Percentiles rank a stretch among this genome's conserved stretches.
These are phyloP conservation scores for Geodia barretti DNA, from an alignment of 37 sponge, comb jelly and placozoan genomes.

Conservation along the genomic window DNA sequence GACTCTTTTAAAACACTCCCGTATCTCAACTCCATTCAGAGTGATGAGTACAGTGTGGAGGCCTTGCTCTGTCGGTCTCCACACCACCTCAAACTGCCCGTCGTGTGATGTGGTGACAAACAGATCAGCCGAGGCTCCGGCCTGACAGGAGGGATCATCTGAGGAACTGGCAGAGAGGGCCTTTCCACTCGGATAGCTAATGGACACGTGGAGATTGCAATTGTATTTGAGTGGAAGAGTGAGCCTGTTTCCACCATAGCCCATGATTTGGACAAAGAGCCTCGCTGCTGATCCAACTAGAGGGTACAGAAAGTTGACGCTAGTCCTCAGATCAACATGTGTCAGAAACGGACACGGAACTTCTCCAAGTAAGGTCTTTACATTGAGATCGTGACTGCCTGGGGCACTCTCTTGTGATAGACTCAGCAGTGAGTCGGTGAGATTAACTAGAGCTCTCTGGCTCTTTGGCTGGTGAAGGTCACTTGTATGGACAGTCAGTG, in stretches of 20 bases:
- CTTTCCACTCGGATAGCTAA: conserved; percentile 1
- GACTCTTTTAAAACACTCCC: not conserved
- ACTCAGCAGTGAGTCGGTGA: not conserved
- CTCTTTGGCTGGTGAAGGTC: not conserved
- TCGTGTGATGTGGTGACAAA: not conserved
- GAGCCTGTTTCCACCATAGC: conserved; percentile 1
- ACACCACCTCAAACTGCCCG: conserved; percentile 31
- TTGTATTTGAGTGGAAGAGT: not conserved
- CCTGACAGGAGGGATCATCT: not conserved
- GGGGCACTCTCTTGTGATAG: no score
- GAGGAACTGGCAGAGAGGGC: not conserved
- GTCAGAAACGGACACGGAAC: conserved; percentile 22
- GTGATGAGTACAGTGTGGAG: conserved; percentile 18
- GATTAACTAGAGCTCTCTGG: not conserved
- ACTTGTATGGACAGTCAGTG: conserved; percentile 1
- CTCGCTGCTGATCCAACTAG: not conserved
- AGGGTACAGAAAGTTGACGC: conserved; percentile 24
- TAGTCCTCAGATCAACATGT: conserved; percentile 8
- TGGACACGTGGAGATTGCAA: conserved; percentile 10
- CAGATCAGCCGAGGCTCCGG: not conserved
- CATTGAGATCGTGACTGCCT: not conserved
- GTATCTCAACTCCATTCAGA: conserved; percentile 23
- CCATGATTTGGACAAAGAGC: conserved; percentile 14
- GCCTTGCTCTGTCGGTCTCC: conserved; percentile 39
- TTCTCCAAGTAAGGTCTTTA: not conserved